Evolutionary conservation across 2,888 invertebrate species (phyloP), one percentile per base, ranked within the genome.

Genomic region (Carcina quercana): DNA sequence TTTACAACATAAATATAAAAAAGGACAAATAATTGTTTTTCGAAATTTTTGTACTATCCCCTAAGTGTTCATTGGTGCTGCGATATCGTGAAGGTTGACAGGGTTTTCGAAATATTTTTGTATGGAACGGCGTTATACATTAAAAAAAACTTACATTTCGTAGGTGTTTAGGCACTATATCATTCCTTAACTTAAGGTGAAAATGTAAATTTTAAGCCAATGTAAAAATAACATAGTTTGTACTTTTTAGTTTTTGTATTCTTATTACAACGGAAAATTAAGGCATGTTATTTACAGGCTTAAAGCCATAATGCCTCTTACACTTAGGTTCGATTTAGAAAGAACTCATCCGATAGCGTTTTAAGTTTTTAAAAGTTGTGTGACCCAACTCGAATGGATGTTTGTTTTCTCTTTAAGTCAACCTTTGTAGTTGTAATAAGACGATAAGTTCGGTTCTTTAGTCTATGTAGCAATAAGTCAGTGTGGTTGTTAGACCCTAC

Each of bases 11-110:
- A n/a, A n/a, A n/a, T n/a, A n/a, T n/a, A n/a, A n/a, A n/a, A n/a
- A n/a, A n/a, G n/a, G n/a, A 37, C 41, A 38, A 40, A 30, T 30
- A 25, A 43, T 13, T 41, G 42, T 42, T 56, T 60, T 58, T 55
- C 47, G 42, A 58, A 59, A 49, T 42, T 46, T 43, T 57, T 53
- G 47, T 50, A n/a, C n/a, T n/a, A 56, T 51, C 52, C 52, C 51
- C 45, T 55, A 62, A 62, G 74, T 76, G 72, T 76, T 70, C 63
- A 69, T 60, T 63, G 79, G 75, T 78, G 79, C 74, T 79, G 63
- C 64, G 47, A 66, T 68, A 65, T 64, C 66, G 48, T 58, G 48
- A 54, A 56, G 61, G 62, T 42, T 44, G 61, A 73, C 72, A 73
- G 76, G 76, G 78, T 76, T 58, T 54, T 50, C 50, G 53, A 59